Base-by-base conservation (phyloP, 1,140 invertebrate species). In the Aphelenchoides besseyi region DNA sequence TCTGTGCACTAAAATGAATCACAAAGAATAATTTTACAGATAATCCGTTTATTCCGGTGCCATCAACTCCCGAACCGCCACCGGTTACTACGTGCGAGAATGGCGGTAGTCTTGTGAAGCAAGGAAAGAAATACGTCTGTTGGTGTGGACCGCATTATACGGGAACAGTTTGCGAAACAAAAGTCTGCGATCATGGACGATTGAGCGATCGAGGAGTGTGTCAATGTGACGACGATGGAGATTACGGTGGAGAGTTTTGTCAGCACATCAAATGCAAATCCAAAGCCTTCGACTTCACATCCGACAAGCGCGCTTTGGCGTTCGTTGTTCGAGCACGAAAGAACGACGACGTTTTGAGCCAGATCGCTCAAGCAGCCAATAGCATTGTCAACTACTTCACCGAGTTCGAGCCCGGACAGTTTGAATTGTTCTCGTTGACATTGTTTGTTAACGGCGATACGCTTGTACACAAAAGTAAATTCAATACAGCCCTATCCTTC, bases 401-500 rank as follows among this genome's bases (percentile, higher is more conserved):
- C 2, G 26, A 52, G 29, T 54, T 5, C 32, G 36, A 52, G 3
- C 62, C 33, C 18, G 62, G 23, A 8, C 3, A 5, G n/a, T 53
- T 59, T 33, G 55, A 59, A 33, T 5, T 8, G 55, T 59, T 8
- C 18, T 5, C 3, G n/a, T 64, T 64, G 12, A 8, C 36, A 9
- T 59, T 64, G 62, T 64, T 53, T 28, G 36, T 53, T 8, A 64
- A 64, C 28, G 62, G 62, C 33, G 12, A 23, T n/a, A 64, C n/a
- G 18, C 5, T 64, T 28, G 48, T 8, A 9, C 62, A 35, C 36
- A 23, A 16, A 12, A 12, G 41, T 48, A 23, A 48, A 23, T n/a
- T n/a, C n/a, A n/a, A n/a, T n/a, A n/a, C n/a, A n/a, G n/a, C n/a
- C n/a, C n/a, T n/a, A n/a, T n/a, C n/a, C n/a, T n/a, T n/a, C n/a